phyloP scores from a whole-genome alignment of 2,797 vertebrate genomes.

The Neopelma chrysocephalum region DNA sequence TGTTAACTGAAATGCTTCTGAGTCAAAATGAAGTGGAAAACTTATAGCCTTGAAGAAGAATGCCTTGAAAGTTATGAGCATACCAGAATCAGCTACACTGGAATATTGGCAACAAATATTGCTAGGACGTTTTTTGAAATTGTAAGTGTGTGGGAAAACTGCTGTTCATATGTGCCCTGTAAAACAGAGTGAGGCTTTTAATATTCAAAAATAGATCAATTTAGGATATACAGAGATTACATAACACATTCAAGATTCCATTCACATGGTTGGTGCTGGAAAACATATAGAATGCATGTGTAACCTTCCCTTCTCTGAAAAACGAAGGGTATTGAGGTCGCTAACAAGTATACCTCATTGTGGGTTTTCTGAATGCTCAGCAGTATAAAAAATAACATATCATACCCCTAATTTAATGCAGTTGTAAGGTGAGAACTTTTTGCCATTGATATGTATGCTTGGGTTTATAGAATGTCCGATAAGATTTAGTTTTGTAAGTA shows the following conservation, averaged over 20 bases:
- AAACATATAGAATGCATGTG: neutral
- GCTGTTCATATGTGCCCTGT: neutral
- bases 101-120: neutral
- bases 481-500: neutral
- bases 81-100: neutral
- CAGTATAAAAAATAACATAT: neutral
- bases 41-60: neutral
- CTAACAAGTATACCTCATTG: neutral
- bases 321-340: neutral
- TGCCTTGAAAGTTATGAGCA: neutral
- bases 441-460: neutral
- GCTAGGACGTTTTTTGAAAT: neutral
- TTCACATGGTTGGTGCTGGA: neutral
- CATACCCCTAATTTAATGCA: neutral
- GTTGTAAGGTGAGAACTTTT: neutral
- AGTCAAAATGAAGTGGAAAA: neutral
- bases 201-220: neutral
- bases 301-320: neutral
- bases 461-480: neutral
- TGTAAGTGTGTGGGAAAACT: neutral
- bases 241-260: neutral
- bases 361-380: neutral
- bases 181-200: neutral
- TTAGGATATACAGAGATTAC: neutral
- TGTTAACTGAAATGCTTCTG: neutral